Evolutionary conservation across 2,888 invertebrate genomes (phyloP), one percentile per base, ranked within the genome.

Genomic region (Cephus runcator): DNA sequence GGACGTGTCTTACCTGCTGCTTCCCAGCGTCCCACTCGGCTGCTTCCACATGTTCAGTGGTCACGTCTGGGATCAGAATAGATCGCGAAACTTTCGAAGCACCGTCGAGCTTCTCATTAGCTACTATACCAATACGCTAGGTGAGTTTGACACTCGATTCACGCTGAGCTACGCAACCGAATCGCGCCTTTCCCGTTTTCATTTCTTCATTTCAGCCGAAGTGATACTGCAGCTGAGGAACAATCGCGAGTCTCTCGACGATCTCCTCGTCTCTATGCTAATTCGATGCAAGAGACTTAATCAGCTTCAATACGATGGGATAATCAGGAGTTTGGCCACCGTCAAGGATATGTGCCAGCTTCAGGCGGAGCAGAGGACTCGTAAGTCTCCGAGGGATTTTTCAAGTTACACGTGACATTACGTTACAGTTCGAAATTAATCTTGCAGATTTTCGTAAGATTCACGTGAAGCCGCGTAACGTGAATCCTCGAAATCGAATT

Each of bases 171-270:
- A 9, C 9, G 56, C 56, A 56, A 6, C 9, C 56, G 56, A 56
- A 23, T 56, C n/a, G 31, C 30, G 11, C 56, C 31, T 77, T 73
- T 56, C 34, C 69, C 2, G 40, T 69, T 69, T 31, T 79, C 15
- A n/a, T 36, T 56, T 34, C 68, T 31, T 40, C 11, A 33, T 56
- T 86, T 71, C 82, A 93, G 93, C 89, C 79, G 90, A 90, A 81
- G 89, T 93, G 36, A 90, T 92, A 84, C 86, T 93, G 75, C 92
- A 93, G 81, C 79, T 93, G 73, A 88, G 91, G 82, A 92, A 92
- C 80, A 93, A 92, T 83, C 89, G 91, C 30, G 93, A 93, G 85
- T 87, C 89, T 69, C 85, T 93, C 73, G 93, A 93, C 77, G 92
- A 92, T 83, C 86, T 92, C 69, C 83, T 93, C 31, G 81, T 92